Percentiles rank a stretch among this genome's conserved stretches.
phyloP scores from a whole-genome alignment of 1,140 invertebrate species.

The Halictus rubicundus region DNA sequence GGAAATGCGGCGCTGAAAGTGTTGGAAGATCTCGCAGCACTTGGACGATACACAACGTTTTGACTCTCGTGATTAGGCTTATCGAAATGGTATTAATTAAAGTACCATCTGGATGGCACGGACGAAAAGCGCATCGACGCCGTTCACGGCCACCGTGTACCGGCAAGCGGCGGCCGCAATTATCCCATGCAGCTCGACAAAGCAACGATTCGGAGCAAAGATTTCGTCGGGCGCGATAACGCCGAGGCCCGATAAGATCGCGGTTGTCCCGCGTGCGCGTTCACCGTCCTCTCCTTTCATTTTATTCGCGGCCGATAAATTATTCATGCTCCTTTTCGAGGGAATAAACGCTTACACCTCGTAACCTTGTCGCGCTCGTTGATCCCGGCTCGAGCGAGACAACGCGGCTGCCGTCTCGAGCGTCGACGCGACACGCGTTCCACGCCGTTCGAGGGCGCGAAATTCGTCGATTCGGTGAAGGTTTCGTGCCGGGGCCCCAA shows the following conservation, averaged over 20 bases:
- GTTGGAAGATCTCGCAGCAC: too few species aligned
- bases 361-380: conserved; percentile 65
- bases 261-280: conserved; percentile 46
- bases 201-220: conserved; percentile 32
- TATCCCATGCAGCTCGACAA: background rate
- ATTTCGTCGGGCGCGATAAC: conserved; percentile 7
- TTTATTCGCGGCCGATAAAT: conserved; percentile 69
- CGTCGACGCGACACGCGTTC: conserved; percentile 2
- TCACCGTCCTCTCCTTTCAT: conserved; percentile 54
- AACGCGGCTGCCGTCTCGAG: conserved; percentile 45
- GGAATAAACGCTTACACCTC: conserved; percentile 64
- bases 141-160: too few species aligned
- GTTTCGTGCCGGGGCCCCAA: background rate
- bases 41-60: too few species aligned
- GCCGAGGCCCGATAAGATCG: conserved; percentile 47
- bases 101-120: too few species aligned
- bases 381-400: conserved; percentile 57
- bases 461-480: conserved; percentile 41
- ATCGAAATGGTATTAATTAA: too few species aligned
- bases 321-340: conserved; percentile 73
- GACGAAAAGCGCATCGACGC: too few species aligned
- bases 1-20: too few species aligned
- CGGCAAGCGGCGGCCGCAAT: background rate
- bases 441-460: conserved; percentile 56
- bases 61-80: too few species aligned